Conservation (phyloP, 1,140 invertebrate species). For the Caenorhabditis brenneri region DNA sequence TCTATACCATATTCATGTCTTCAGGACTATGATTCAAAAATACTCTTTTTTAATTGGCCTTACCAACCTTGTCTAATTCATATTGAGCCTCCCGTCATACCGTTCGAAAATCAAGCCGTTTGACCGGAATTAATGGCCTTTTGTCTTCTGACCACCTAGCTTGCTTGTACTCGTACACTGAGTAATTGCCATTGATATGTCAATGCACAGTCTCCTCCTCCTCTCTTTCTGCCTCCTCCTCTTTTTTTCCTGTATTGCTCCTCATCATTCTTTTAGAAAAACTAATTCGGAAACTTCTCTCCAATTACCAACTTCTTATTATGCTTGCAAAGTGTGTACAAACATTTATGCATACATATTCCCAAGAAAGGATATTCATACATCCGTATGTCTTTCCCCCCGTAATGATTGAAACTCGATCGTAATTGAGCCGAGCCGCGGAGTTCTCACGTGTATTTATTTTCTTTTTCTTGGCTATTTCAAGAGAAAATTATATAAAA, state of each 20-base stretch:
- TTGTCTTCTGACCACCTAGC: conserved; percentile 35
- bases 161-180: conserved; percentile 4
- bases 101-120: neutral
- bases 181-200: conserved; percentile 39
- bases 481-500: neutral
- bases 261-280: neutral
- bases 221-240: no score
- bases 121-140: conserved; percentile 39
- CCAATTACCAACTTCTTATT: conserved; percentile 32
- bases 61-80: no score
- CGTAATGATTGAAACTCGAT: conserved; percentile 43
- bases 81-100: neutral
- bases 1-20: no score
- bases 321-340: conserved; percentile 38
- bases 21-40: no score
- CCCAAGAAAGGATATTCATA: conserved; percentile 26
- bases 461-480: neutral
- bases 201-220: neutral
- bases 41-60: no score
- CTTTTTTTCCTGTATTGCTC: neutral
- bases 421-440: conserved; percentile 28
- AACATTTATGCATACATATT: conserved; percentile 36
- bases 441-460: conserved; percentile 41
- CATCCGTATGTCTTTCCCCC: conserved; percentile 10
- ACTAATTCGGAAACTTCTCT: neutral